Conservation (phyloP, 2,113 vertebrate species). For the Saccopteryx leptura region DNA sequence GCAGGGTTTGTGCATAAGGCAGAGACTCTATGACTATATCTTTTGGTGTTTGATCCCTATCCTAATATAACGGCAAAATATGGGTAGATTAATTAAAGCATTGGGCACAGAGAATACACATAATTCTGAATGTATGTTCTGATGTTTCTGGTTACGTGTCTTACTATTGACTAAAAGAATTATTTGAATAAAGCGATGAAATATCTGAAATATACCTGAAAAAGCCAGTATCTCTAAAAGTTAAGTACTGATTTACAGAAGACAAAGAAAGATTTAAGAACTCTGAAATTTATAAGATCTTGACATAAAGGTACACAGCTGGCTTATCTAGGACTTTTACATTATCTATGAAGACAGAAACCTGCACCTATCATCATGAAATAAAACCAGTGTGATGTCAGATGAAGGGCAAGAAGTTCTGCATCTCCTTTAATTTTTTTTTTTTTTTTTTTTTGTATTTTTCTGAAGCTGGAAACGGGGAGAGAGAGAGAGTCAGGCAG, state of each 20-base stretch:
- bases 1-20: not conserved
- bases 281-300: not conserved
- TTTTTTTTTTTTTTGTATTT: too few relatives aligned
- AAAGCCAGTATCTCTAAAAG: not conserved
- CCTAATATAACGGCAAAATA: not conserved
- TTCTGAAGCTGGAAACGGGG: too few relatives aligned
- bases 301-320: not conserved
- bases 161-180: not conserved
- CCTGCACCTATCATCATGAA: not conserved
- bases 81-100: not conserved
- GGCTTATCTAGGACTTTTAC: not conserved
- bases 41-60: not conserved
- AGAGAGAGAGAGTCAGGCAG: too few relatives aligned
- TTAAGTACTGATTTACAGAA: not conserved
- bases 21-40: not conserved
- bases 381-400: not conserved
- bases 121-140: not conserved
- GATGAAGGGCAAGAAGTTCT: not conserved
- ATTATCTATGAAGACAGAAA: conserved; percentile 43
- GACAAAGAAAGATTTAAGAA: conserved; percentile 38
- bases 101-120: not conserved
- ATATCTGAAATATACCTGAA: not conserved
- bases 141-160: not conserved
- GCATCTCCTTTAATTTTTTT: not conserved
- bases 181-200: not conserved